Evolutionary conservation across 2,888 invertebrate species (phyloP).

Genomic region (Thumatha senex): DNA sequence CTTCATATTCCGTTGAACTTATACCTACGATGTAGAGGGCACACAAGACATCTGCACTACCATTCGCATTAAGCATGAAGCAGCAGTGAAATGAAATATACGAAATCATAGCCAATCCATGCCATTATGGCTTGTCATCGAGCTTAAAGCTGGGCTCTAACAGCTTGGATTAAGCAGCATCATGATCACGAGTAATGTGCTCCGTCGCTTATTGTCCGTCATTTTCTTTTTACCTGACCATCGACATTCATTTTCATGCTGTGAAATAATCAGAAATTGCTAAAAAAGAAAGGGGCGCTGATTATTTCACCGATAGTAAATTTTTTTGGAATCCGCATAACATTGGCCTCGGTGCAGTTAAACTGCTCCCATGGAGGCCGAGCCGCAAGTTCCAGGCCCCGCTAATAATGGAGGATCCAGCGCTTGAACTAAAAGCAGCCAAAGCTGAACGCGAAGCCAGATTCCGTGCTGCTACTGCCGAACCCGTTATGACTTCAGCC

Average conservation of each 20-base stretch:
- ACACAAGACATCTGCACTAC: conserved; percentile 41
- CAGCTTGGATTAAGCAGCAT: conserved; percentile 59
- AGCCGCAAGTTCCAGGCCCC: conserved; percentile 87
- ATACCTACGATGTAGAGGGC: conserved; percentile 16
- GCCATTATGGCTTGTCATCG: conserved; percentile 56
- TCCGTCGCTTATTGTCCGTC: conserved; percentile 56
- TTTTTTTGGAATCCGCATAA: conserved; percentile 51
- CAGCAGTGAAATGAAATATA: conserved; percentile 48
- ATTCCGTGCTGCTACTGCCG: conserved; percentile 80
- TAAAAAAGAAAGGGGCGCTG: conserved; percentile 23
- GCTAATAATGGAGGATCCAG: conserved; percentile 83
- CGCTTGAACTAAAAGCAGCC: conserved; percentile 83
- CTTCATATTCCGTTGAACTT: conserved; percentile 9
- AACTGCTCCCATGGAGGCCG: conserved; percentile 87
- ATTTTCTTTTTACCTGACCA: conserved; percentile 44
- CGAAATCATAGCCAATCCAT: conserved; percentile 52
- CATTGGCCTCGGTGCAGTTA: conserved; percentile 79
- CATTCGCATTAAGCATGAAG: conserved; percentile 71
- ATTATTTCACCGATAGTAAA: conserved; percentile 60
- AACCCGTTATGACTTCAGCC: conserved; percentile 73
- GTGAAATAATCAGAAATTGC: conserved; percentile 43
- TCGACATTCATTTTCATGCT: conserved; percentile 36
- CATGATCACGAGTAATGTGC: conserved; percentile 51
- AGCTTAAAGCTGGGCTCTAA: conserved; percentile 65
- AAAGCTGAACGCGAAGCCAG: conserved; percentile 85